Evolutionary conservation across 1,140 invertebrate genomes (phyloP).

Genomic region (Calephelis virginiensis): DNA sequence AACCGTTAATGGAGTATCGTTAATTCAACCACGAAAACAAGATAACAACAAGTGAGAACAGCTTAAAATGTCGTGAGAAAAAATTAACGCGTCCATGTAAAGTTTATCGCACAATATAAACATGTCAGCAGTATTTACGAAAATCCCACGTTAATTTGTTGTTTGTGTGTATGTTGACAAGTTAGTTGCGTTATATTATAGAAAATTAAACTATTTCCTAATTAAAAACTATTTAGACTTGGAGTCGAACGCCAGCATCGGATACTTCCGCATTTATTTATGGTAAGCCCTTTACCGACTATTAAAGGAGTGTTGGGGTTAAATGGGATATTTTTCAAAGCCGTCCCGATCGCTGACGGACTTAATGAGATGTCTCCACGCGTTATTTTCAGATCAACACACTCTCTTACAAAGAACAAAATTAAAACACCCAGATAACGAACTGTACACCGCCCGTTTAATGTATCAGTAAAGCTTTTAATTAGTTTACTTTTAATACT

Average conservation of each 20-base stretch:
- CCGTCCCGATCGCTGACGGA: constrained; percentile 53
- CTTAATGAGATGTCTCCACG: constrained; percentile 73
- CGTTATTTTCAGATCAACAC: constrained; percentile 62
- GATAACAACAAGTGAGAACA: constrained; percentile 16
- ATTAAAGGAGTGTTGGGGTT: constrained; percentile 68
- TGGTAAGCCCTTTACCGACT: constrained; percentile 70
- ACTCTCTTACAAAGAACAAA: constrained; percentile 33
- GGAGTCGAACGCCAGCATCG: constrained; percentile 37
- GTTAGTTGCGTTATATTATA: constrained; percentile 19
- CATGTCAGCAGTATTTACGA: constrained; percentile 21
- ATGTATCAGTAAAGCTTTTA: constrained; percentile 3
- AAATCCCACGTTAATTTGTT: constrained; percentile 65
- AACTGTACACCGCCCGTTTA: constrained; percentile 27
- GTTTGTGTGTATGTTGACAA: constrained; percentile 47
- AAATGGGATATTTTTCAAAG: constrained; percentile 76
- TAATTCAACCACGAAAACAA: constrained; percentile 11
- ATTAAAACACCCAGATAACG: constrained; percentile 47
- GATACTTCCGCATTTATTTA: constrained; percentile 73
- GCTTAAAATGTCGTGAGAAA: constrained; percentile 22
- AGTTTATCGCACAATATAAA: constrained; percentile 20
- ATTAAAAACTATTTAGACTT: constrained; percentile 74
- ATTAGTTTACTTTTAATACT: neutral
- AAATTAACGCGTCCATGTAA: constrained; percentile 17
- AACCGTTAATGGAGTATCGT: neutral
- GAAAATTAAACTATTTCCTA: constrained; percentile 74